A percentile compares a stretch with the other conserved stretches of the same genome.
Evolutionary conservation across 1,140 invertebrate genomes (phyloP).

Genomic region (Myzus persicae): DNA sequence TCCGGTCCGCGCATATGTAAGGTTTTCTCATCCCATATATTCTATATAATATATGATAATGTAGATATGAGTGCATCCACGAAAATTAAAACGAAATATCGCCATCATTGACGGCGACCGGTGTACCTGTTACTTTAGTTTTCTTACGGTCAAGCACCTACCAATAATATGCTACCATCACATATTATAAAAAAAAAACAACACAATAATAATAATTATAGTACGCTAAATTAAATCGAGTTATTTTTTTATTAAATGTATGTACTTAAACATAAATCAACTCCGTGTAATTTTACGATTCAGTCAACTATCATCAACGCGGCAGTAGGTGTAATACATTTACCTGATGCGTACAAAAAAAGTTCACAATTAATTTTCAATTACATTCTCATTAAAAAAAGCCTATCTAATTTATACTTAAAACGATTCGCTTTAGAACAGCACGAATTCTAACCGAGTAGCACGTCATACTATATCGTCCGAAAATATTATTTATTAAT

Average conservation of each 20-base stretch:
- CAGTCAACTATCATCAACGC: neutral
- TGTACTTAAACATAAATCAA: neutral
- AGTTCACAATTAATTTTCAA: conserved; percentile 15
- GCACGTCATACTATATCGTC: neutral
- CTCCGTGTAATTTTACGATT: neutral
- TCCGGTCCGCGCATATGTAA: neutral
- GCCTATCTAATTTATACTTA: neutral
- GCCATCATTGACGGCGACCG: neutral
- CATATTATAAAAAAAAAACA: neutral
- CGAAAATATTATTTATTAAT: neutral
- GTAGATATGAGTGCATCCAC: neutral
- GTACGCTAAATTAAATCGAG: neutral
- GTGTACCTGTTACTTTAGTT: neutral
- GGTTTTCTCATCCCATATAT: neutral
- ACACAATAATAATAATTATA: neutral
- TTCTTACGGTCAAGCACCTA: conserved; percentile 8
- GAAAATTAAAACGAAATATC: neutral
- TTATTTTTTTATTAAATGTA: neutral
- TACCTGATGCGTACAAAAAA: neutral
- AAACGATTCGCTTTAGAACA: neutral
- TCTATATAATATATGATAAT: neutral
- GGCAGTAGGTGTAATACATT: neutral
- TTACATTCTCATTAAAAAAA: neutral
- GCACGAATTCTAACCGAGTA: neutral
- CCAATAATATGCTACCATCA: conserved; percentile 7